Base-by-base conservation (phyloP, 2,797 vertebrate species). In the Antrozous pallidus region DNA sequence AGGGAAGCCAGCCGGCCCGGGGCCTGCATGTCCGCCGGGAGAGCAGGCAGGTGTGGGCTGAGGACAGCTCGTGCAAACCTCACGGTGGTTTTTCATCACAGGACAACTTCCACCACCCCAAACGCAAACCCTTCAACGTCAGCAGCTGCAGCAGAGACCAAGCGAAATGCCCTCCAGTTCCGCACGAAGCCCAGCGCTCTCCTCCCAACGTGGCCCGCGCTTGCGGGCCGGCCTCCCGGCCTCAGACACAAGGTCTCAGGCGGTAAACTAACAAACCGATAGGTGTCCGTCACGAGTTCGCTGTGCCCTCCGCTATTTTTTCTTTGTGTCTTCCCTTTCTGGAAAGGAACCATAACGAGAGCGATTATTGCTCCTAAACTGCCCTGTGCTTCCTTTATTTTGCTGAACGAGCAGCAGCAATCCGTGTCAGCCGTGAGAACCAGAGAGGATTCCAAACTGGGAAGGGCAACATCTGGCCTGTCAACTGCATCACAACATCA, bases 401-500 rank as follows among this genome's bases (percentile, higher is more conserved):
- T 65, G 58, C 74, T 84, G 47, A 87, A 90, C 36, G n/a, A 86
- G 71, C 65, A 45, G 67, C 13, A 28, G 1, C 38, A n/a, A 70
- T 22, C 38, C 13, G 9, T 10, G 28, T 67, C 33, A 74, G 70
- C 67, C 42, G 45, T 18, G 74, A 67, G 75, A 84, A 38, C 71
- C 74, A 56, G 74, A 71, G 42, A 81, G 0, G 45, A 42, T 88
- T 92, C 75, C 54, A 63, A 77, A 61, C 45, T 65, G 49, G 9
- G 20, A 86, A 86, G 22, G 1, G 42, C 33, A n/a, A 38, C 8
- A 5, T 16, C 77, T 17, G 36, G 71, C 81, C 63, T 69, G 49
- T 84, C 95, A 65, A 81, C 33, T 90, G 54, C 45, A 82, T 87
- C 88, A 75, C n/a, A 77, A 22, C 31, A 90, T 91, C 63, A 82